Base-by-base conservation (phyloP, 2,888 invertebrate genomes). In the Melipona beecheii region DNA sequence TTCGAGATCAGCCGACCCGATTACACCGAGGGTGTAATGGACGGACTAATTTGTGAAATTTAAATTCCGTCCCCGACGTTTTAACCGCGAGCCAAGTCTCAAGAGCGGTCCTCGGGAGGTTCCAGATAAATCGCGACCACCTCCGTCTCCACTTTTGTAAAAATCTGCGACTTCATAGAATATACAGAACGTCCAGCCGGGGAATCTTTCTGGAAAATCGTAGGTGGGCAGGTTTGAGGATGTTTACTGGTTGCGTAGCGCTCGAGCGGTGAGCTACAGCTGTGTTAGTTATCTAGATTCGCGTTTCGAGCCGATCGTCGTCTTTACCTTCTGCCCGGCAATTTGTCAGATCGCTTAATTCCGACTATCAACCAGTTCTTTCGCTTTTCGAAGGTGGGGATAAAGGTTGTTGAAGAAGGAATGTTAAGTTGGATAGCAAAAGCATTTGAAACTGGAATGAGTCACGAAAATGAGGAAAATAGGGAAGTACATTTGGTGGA, bases 41-140 rank as follows among this genome's bases (percentile, higher is more conserved):
- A 92, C 93, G 90, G 92, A 93, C 94, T 94, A 94, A 94, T 94
- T 94, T 93, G 93, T 90, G 93, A 94, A 93, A 94, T 94, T 94
- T 93, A 94, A 94, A 94, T 94, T 94, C 94, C 93, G 91, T 91
- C 91, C 92, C 91, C 90, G 90, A 91, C 88, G 90, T 91, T 91
- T 91, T 87, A 60, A 82, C 89, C 88, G 86, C 88, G 80, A 85
- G 86, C 77, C 70, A 68, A 69, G 66, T 27, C 81, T 62, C 70
- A 77, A 31, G 56, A 15, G 50, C 64, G 66, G 71, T 43, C 72
- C 72, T 62, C 75, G 75, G 43, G 43, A 79, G 83, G 83, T 85
- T 24, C 88, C 84, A 91, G 90, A 91, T 91, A 91, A 91, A 91
- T 88, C 87, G 87, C 80, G 78, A 78, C 79, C 79, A 56, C 69